Base-by-base conservation (phyloP, 1,140 invertebrate genomes). In the Pentalonia nigronervosa region DNA sequence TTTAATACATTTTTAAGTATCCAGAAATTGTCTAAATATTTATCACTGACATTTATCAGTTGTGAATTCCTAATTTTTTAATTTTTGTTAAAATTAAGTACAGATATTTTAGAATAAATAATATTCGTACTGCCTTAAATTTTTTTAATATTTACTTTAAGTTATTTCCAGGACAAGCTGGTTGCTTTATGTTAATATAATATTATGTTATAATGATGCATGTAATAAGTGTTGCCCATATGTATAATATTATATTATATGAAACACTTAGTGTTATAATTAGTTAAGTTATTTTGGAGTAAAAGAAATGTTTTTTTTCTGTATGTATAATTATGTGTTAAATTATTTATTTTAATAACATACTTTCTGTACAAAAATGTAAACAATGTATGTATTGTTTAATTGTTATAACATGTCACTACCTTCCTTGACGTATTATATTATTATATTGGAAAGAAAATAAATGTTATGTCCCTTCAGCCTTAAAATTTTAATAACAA, bases 1-100 rank as follows among this genome's bases (percentile, higher is more conserved):
- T 89, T 89, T 87, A 89, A 89, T 89, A 89, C 7, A 53, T 53
- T 89, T 36, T 53, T 89, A 89, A 53, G n/a, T 36, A 53, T 36
- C 8, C 20, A 89, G 48, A 86, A 23, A 84, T 30, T 25, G 23
- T 86, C 45, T 25, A 86, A 23, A 41, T 41, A 11, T 45, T 30
- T 45, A 67, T 36, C 7, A 36, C 7, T 83, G 76, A 83, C 34
- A 67, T 36, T 83, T 83, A 83, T 83, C 20, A 83, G 6, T 9
- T 67, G 36, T 83, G 34, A 67, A 67, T 67, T 67, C 30, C 60
- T 67, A 67, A 67, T 83, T 83, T 83, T 36, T 20, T 17, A 83
- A 30, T 36, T 81, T 81, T 83, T 83, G 34, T 83, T 83, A 7
- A 83, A 36, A 83, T 36, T 1, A 20, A 83, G 34, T 36, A 23